A percentile compares a stretch with the other conserved stretches of the same genome.
Evolutionary conservation across 1,140 invertebrate species (phyloP).

Genomic region (Drosophila repletoides): DNA sequence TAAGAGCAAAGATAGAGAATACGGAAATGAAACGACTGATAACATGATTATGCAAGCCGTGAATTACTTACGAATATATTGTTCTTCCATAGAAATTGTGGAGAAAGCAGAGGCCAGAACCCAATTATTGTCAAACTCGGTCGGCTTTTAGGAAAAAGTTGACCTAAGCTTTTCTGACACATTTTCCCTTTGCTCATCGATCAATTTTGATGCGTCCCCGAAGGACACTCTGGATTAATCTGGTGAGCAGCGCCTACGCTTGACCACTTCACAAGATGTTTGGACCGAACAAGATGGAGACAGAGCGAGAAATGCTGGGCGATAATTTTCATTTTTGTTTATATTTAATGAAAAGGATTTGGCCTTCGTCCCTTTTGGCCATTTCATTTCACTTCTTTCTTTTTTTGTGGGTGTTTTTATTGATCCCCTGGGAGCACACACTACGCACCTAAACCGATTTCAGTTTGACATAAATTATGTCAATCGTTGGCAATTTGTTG

Average conservation of each 20-base stretch:
- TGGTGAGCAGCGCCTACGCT: slow-evolving; percentile 25
- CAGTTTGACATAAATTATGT: slow-evolving; percentile 72
- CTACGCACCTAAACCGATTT: slow-evolving; percentile 17
- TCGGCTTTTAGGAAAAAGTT: not conserved
- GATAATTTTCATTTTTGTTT: slow-evolving; percentile 45
- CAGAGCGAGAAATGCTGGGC: not conserved
- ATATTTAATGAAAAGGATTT: slow-evolving; percentile 56
- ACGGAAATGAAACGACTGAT: too few relatives aligned
- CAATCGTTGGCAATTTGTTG: slow-evolving; percentile 69
- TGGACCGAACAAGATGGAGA: slow-evolving; percentile 16
- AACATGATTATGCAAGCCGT: too few relatives aligned
- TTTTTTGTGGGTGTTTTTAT: slow-evolving; percentile 48
- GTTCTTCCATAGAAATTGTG: not conserved
- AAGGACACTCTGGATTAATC: slow-evolving; percentile 48
- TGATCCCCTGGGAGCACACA: slow-evolving; percentile 51
- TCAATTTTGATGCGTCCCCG: slow-evolving; percentile 49
- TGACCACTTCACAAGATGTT: slow-evolving; percentile 64
- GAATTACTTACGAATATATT: not conserved
- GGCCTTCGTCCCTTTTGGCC: slow-evolving; percentile 52
- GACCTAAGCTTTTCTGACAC: slow-evolving; percentile 5
- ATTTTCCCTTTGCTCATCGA: slow-evolving; percentile 44
- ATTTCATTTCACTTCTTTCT: slow-evolving; percentile 12
- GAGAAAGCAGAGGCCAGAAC: not conserved
- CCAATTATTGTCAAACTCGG: slow-evolving; percentile 10
- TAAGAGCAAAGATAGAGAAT: too few relatives aligned